phyloP scores from a whole-genome alignment of 1,140 invertebrate species.

The Sarcophaga peregrina region DNA sequence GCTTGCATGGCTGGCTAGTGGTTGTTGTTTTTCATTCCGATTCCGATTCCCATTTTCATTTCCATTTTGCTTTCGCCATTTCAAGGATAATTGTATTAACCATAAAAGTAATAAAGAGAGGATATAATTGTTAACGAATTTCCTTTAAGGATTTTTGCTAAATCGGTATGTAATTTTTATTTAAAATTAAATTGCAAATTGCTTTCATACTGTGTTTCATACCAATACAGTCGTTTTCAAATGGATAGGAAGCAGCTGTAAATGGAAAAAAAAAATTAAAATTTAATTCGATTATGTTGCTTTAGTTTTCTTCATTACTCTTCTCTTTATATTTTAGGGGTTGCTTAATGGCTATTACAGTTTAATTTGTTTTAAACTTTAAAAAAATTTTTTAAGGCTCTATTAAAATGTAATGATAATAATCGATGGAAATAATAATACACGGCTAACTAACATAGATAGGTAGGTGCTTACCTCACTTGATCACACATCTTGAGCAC shows the following conservation, averaged over 20 bases:
- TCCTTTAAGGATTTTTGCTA: constrained; percentile 8
- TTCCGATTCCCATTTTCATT: not conserved
- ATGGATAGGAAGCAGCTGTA: not conserved
- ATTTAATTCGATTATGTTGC: not conserved
- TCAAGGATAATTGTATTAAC: constrained; percentile 35
- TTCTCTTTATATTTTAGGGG: too few relatives aligned
- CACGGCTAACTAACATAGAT: too few relatives aligned
- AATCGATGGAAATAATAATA: too few relatives aligned
- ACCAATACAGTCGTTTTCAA: not conserved
- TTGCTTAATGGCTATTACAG: too few relatives aligned
- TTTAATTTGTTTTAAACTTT: too few relatives aligned
- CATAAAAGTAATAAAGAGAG: constrained; percentile 33
- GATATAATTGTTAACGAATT: constrained; percentile 29
- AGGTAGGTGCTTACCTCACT: too few relatives aligned
- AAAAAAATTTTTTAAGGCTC: too few relatives aligned
- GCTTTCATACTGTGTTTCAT: not conserved
- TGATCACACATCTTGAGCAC: too few relatives aligned
- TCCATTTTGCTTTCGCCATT: not conserved
- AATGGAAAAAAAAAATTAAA: not conserved
- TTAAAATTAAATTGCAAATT: constrained; percentile 25
- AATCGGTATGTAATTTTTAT: not conserved
- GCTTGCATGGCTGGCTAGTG: not conserved
- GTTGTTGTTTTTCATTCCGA: not conserved
- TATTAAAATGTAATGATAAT: too few relatives aligned
- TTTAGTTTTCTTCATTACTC: too few relatives aligned